phyloP scores from a whole-genome alignment of 2,113 vertebrate species.

The Callipepla squamata region DNA sequence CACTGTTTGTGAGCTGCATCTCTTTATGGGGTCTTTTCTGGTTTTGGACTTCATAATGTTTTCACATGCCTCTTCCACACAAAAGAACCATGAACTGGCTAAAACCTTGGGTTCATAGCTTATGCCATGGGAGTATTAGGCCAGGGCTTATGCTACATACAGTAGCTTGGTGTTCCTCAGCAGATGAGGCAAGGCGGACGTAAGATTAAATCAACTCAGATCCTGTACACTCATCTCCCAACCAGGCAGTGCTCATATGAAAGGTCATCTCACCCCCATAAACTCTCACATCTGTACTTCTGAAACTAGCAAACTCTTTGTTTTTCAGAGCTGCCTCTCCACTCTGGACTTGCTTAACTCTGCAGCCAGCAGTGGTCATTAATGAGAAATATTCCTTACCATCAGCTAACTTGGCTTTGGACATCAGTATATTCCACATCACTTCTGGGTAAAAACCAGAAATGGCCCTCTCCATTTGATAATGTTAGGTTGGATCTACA shows the following conservation, averaged over 20 bases:
- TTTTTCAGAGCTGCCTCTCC: constrained; percentile 1
- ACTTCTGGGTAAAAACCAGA: neutral
- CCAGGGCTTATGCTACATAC: fast-evolving
- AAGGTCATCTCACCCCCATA: constrained; percentile 47
- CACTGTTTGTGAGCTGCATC: neutral
- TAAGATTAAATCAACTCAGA: constrained; percentile 5
- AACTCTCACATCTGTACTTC: neutral
- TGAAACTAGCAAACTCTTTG: constrained; percentile 1
- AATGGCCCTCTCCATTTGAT: neutral
- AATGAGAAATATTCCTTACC: neutral
- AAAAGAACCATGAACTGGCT: neutral
- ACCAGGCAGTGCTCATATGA: neutral
- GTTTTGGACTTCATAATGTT: neutral
- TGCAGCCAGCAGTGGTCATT: neutral
- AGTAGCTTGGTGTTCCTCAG: neutral
- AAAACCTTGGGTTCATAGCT: neutral
- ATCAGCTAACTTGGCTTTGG: neutral
- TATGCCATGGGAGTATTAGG: neutral
- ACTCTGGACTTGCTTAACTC: neutral
- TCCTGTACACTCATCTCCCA: constrained; percentile 15
- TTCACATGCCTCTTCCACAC: neutral
- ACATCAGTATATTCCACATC: neutral
- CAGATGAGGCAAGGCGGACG: neutral
- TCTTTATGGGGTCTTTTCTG: neutral
- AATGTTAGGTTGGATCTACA: neutral